Evolutionary conservation across 2,113 vertebrate species (phyloP).

Genomic region (Sus scrofa): DNA sequence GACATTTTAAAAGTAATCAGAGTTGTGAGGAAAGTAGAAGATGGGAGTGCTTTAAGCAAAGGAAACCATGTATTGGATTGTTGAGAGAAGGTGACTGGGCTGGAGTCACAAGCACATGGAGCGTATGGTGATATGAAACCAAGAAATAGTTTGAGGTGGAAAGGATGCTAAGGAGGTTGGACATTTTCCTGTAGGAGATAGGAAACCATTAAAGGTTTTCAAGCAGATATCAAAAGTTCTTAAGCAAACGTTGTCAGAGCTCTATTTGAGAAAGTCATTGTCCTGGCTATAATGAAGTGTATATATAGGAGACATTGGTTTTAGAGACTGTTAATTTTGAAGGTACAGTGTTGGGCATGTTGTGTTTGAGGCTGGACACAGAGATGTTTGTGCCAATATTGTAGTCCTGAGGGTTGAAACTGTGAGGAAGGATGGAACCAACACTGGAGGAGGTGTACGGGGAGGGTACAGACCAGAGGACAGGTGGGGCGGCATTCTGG

Average conservation of each 20-base stretch:
- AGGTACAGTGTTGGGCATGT: neutral
- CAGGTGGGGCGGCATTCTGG: neutral
- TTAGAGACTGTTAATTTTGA: neutral
- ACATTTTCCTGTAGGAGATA: neutral
- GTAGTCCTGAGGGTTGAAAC: neutral
- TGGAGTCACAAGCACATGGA: neutral
- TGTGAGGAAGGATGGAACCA: neutral
- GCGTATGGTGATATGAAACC: neutral
- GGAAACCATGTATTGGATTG: neutral
- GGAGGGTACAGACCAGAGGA: neutral
- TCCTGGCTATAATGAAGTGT: neutral
- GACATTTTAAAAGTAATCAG: neutral
- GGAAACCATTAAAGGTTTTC: neutral
- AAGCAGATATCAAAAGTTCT: neutral
- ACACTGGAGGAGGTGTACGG: fast-evolving
- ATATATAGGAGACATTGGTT: neutral
- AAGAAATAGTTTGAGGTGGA: neutral
- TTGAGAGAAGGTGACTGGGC: neutral
- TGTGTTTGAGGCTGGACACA: neutral
- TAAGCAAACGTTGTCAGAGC: neutral
- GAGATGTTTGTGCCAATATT: fast-evolving
- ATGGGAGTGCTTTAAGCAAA: neutral
- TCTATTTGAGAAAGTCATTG: neutral
- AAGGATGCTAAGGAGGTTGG: neutral
- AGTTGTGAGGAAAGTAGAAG: neutral